A percentile compares a stretch with the other conserved stretches of the same genome.
Conservation (phyloP, 2,113 vertebrate species). For the Rissa tridactyla region DNA sequence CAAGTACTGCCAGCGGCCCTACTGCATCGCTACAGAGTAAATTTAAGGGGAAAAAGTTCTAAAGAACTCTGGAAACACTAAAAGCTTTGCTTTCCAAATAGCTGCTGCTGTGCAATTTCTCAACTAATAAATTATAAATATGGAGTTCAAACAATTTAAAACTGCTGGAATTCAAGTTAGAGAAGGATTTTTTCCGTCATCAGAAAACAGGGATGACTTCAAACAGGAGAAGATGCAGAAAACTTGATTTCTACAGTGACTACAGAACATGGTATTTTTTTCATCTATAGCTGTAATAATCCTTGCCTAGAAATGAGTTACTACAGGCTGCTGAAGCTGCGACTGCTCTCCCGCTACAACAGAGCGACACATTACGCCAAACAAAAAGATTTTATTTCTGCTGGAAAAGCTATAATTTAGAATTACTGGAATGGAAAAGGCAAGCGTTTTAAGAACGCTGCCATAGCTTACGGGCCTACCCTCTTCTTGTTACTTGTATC, state of each 20-base stretch:
- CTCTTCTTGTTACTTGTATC: neutral
- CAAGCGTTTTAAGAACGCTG: neutral
- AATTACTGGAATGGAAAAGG: neutral
- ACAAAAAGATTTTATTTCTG: neutral
- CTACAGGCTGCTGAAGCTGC: neutral
- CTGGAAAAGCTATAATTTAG: neutral
- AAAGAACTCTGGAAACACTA: neutral
- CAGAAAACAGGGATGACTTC: neutral
- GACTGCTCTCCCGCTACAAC: neutral
- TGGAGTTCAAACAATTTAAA: neutral
- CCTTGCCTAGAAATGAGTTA: neutral
- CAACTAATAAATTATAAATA: neutral
- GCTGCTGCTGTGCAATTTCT: neutral
- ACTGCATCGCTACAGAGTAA: neutral
- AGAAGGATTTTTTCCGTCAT: neutral
- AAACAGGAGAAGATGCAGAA: neutral
- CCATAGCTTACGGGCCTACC: fast-evolving
- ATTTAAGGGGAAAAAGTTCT: neutral
- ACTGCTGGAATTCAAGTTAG: neutral
- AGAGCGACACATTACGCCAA: neutral
- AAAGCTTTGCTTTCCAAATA: neutral
- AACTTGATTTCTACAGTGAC: neutral
- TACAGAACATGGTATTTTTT: neutral
- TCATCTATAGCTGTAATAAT: neutral
- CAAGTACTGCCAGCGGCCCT: neutral